These are phyloP conservation scores for Netelia inedita DNA, from an alignment of 2,888 invertebrate genomes.

Conservation along the genomic window DNA sequence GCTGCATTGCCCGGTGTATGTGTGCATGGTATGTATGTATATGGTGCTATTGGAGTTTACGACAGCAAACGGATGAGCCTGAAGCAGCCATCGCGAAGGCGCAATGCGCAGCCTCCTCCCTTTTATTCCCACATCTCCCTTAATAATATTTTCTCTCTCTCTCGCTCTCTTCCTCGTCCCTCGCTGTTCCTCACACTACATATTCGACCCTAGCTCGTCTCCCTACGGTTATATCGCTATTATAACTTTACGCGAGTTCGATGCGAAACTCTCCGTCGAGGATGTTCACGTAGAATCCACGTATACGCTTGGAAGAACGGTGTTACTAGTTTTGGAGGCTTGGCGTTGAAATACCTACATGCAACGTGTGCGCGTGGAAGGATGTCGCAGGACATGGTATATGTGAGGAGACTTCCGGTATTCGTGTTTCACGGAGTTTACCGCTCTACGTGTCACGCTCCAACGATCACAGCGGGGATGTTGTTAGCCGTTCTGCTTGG, in stretches of 20 bases:
- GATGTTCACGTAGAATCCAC: not conserved
- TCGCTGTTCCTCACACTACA: constrained; percentile 5
- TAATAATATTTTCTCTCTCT: constrained; percentile 28
- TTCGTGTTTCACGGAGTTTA: constrained; percentile 15
- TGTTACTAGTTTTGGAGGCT: not conserved
- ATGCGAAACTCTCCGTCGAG: constrained; percentile 35
- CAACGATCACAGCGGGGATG: not conserved
- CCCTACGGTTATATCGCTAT: constrained; percentile 54
- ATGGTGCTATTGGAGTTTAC: constrained; percentile 48
- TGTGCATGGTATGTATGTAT: not conserved
- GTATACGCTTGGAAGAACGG: not conserved
- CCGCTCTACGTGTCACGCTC: not conserved
- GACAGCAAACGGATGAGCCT: constrained; percentile 60
- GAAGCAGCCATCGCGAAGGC: constrained; percentile 35
- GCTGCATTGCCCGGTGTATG: constrained; percentile 25
- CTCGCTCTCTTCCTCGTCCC: constrained; percentile 6
- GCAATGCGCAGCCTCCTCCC: constrained; percentile 28
- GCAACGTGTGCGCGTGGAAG: not conserved
- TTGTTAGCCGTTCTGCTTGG: not conserved
- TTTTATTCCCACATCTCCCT: constrained; percentile 20
- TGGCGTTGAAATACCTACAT: not conserved
- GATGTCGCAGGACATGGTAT: not conserved
- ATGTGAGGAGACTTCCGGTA: constrained; percentile 26
- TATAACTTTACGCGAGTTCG: constrained; percentile 60
- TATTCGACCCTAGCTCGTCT: not conserved